Conservation (phyloP, 2,888 invertebrate genomes). For the Lasioglossum zephyrum region DNA sequence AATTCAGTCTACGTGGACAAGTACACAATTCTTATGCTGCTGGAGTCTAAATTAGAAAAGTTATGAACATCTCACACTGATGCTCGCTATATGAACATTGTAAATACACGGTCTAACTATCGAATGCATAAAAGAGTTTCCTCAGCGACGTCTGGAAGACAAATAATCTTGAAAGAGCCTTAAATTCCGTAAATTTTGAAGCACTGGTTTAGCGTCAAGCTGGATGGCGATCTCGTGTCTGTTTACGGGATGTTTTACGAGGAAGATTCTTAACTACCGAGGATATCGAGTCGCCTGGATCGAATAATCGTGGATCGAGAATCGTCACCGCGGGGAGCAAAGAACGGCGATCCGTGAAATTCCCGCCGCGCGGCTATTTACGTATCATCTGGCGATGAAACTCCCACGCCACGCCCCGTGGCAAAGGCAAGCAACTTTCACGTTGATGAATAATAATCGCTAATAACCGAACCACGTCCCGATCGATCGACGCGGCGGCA, state of each 20-base stretch:
- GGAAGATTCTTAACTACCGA: neutral
- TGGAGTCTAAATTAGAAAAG: neutral
- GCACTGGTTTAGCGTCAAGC: neutral
- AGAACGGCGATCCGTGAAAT: conserved; percentile 32
- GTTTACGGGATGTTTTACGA: neutral
- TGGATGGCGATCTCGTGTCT: neutral
- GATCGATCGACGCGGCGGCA: conserved; percentile 60
- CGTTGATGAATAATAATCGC: conserved; percentile 70
- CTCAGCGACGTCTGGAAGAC: neutral
- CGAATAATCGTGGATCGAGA: neutral
- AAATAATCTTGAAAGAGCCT: neutral
- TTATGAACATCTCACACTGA: neutral
- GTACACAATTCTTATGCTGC: neutral
- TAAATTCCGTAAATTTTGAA: neutral
- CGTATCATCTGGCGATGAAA: conserved; percentile 40
- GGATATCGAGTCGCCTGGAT: neutral
- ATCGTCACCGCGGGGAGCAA: conserved; percentile 17
- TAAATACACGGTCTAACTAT: neutral
- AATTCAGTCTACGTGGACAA: neutral
- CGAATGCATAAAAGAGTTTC: neutral
- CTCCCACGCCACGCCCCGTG: conserved; percentile 61
- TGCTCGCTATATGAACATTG: neutral
- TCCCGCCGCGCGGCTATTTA: conserved; percentile 41
- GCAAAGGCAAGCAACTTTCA: conserved; percentile 46
- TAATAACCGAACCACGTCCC: conserved; percentile 63